A percentile compares a stretch with the other conserved stretches of the same genome.
Evolutionary conservation across 92 coral and sea anemone genomes (phyloP).

Genomic region (Chrysogorgia sp.): DNA sequence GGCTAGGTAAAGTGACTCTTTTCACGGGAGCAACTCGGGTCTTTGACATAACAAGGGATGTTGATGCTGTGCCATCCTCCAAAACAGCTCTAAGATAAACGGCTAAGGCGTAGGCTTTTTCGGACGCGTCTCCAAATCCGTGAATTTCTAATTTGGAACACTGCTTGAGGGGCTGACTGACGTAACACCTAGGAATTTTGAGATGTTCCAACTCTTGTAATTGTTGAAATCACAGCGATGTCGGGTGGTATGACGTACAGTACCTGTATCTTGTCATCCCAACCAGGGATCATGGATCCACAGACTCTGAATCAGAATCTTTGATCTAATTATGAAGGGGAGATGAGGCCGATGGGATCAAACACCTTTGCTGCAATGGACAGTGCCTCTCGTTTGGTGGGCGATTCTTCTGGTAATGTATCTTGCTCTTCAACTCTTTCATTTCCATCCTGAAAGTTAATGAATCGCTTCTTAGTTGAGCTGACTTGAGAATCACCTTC

Average conservation of each 20-base stretch:
- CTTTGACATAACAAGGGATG: slow-evolving; percentile 50
- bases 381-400: slow-evolving; percentile 28
- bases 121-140: slow-evolving; percentile 62
- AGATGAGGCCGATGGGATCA: slow-evolving; percentile 51
- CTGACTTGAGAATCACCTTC: too few relatives aligned
- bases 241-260: slow-evolving; percentile 29
- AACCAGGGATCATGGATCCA: slow-evolving; percentile 53
- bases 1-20: slow-evolving; percentile 40
- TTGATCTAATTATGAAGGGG: slow-evolving; percentile 45
- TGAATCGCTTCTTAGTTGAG: not conserved
- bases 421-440: not conserved
- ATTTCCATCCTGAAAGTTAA: too few relatives aligned
- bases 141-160: slow-evolving; percentile 37
- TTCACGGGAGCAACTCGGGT: slow-evolving; percentile 49
- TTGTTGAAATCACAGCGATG: slow-evolving; percentile 37
- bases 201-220: slow-evolving; percentile 21
- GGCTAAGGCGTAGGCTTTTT: slow-evolving; percentile 55
- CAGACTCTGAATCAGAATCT: slow-evolving; percentile 33
- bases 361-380: slow-evolving; percentile 36
- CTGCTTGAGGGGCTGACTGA: slow-evolving; percentile 7
- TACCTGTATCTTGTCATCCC: slow-evolving; percentile 40
- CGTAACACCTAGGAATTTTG: slow-evolving; percentile 42
- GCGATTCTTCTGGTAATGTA: not conserved
- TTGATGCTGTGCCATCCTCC: slow-evolving; percentile 27
- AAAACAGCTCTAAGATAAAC: slow-evolving; percentile 49